Percentiles rank a stretch among this genome's conserved stretches.
These are phyloP conservation scores for Indicator maculatus DNA, from an alignment of 2,113 vertebrate genomes.

Conservation along the genomic window DNA sequence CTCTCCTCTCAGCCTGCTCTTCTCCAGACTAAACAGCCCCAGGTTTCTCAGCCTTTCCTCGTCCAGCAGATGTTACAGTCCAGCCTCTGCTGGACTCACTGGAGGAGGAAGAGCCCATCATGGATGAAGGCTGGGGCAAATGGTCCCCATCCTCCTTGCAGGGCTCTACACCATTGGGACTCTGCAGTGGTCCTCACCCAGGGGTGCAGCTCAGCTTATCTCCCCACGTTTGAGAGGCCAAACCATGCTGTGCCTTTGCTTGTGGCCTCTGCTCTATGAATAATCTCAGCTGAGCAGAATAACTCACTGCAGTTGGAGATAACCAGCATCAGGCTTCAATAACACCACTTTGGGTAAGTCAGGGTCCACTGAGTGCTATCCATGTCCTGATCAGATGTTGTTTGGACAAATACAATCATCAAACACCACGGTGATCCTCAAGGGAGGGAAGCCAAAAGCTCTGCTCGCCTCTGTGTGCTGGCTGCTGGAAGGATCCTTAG, in stretches of 20 bases:
- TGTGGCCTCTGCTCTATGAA: neutral
- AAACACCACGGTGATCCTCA: neutral
- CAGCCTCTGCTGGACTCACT: neutral
- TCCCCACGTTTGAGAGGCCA: rapidly evolving
- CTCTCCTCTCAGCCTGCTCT: too few species aligned
- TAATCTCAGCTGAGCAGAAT: neutral
- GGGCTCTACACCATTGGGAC: neutral
- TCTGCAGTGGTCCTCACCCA: neutral
- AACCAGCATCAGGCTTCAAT: neutral
- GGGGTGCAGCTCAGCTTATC: neutral
- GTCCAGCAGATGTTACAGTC: too few species aligned
- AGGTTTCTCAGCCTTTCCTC: too few species aligned
- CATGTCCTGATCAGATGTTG: neutral
- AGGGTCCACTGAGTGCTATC: neutral
- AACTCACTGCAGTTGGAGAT: neutral
- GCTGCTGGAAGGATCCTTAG: neutral
- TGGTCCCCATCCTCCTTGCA: neutral
- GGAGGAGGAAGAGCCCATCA: neutral
- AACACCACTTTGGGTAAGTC: neutral
- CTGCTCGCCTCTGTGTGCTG: neutral
- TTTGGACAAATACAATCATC: neutral
- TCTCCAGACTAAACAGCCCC: too few species aligned
- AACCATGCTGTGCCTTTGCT: rapidly evolving
- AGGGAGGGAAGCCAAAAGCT: neutral
- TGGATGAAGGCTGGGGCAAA: rapidly evolving